Evolutionary conservation across 2,888 invertebrate genomes (phyloP).

Genomic region (Lithosia quadra): DNA sequence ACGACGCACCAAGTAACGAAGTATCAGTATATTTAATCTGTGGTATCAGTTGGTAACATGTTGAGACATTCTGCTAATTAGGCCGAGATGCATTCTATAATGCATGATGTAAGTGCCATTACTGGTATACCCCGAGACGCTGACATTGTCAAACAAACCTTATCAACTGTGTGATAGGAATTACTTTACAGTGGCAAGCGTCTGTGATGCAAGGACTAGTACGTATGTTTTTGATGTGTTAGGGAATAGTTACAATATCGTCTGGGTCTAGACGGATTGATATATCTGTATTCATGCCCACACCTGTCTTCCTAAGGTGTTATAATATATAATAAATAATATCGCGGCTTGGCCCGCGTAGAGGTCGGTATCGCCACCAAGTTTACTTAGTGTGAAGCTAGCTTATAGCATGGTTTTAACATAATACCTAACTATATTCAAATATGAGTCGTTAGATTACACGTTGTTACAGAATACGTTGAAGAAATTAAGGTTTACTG

Average conservation of each 20-base stretch:
- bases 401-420: too few species aligned
- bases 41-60: slow-evolving; percentile 38
- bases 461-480: too few species aligned
- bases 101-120: slow-evolving; percentile 10
- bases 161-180: background rate
- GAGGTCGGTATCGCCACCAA: too few species aligned
- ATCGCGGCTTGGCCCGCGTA: too few species aligned
- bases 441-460: too few species aligned
- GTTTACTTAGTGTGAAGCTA: too few species aligned
- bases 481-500: too few species aligned
- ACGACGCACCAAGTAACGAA: background rate
- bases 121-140: background rate
- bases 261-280: background rate
- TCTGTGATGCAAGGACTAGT: background rate
- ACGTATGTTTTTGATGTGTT: slow-evolving; percentile 4
- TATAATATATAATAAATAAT: too few species aligned
- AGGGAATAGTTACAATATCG: background rate
- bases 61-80: slow-evolving; percentile 41
- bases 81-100: slow-evolving; percentile 15
- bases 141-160: background rate
- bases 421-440: too few species aligned
- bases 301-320: too few species aligned
- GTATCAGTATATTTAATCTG: too few species aligned
- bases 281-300: too few species aligned
- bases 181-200: background rate